Evolutionary conservation across 2,113 vertebrate genomes (phyloP).

Genomic region (Malurus alboscapulatus): DNA sequence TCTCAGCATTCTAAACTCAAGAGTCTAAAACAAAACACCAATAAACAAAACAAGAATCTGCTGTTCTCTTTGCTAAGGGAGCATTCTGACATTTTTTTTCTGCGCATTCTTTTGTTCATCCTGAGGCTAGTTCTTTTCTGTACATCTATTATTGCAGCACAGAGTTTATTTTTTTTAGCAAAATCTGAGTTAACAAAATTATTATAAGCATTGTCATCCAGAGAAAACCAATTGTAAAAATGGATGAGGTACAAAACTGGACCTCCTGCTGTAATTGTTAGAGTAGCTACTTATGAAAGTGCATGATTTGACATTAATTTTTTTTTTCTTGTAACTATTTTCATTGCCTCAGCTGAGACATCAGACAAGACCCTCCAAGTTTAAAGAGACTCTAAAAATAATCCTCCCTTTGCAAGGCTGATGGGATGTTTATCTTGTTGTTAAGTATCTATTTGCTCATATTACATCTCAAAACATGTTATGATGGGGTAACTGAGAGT

Average conservation of each 20-base stretch:
- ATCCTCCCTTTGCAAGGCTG: neutral
- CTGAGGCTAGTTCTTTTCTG: neutral
- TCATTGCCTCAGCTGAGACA: neutral
- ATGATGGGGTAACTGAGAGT: neutral
- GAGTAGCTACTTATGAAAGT: neutral
- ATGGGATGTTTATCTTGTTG: neutral
- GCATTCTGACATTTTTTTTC: neutral
- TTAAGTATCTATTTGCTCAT: slow-evolving; percentile 7
- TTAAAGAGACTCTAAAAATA: slow-evolving; percentile 7
- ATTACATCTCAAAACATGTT: slow-evolving; percentile 27
- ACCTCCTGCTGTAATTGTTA: neutral
- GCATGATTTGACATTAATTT: neutral
- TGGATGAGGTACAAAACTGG: neutral
- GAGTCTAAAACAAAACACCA: neutral
- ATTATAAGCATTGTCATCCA: neutral
- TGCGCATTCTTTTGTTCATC: neutral
- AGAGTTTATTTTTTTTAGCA: neutral
- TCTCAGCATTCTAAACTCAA: neutral
- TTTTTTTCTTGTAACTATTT: neutral
- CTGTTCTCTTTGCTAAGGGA: neutral
- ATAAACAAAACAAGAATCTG: neutral
- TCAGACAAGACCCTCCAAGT: neutral
- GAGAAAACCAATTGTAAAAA: neutral
- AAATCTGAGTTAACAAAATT: neutral
- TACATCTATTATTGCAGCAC: neutral